phyloP scores from a whole-genome alignment of 2,113 vertebrate genomes.

The Microcebus murinus region DNA sequence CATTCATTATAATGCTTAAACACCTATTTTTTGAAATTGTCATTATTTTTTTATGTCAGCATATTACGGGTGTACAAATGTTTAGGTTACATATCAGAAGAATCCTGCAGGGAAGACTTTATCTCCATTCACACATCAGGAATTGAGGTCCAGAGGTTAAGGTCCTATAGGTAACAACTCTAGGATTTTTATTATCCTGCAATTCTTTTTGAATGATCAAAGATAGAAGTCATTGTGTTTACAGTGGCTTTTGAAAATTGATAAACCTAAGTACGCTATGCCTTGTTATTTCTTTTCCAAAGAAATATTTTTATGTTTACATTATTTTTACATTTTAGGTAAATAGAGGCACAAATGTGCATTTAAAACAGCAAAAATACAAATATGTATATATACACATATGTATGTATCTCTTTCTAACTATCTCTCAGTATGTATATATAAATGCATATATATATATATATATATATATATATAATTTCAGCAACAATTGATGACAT shows the following conservation, averaged over 20 bases:
- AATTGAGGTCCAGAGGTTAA: conserved; percentile 22
- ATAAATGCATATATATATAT: neutral
- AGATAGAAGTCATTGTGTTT: neutral
- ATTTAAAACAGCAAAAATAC: conserved; percentile 12
- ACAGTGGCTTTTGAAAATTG: conserved; percentile 34
- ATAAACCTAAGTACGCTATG: neutral
- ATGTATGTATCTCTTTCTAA: neutral
- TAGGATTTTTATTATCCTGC: neutral
- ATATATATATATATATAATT: neutral
- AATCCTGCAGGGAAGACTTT: neutral
- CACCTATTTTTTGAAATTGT: too few relatives aligned
- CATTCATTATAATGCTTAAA: too few relatives aligned
- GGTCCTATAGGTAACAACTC: neutral
- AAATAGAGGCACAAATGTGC: neutral
- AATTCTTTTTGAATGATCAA: conserved; percentile 37
- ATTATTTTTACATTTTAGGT: conserved; percentile 36
- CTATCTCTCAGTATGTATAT: neutral
- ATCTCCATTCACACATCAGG: neutral
- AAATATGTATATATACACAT: neutral
- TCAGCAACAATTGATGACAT: conserved; percentile 21
- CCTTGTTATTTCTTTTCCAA: conserved; percentile 36
- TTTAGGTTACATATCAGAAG: neutral
- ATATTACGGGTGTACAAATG: too few relatives aligned
- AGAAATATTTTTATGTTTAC: conserved; percentile 40
- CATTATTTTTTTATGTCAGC: too few relatives aligned